These are phyloP conservation scores for Lampris megalopsis DNA, from an alignment of 2,113 vertebrate genomes.

Conservation along the genomic window DNA sequence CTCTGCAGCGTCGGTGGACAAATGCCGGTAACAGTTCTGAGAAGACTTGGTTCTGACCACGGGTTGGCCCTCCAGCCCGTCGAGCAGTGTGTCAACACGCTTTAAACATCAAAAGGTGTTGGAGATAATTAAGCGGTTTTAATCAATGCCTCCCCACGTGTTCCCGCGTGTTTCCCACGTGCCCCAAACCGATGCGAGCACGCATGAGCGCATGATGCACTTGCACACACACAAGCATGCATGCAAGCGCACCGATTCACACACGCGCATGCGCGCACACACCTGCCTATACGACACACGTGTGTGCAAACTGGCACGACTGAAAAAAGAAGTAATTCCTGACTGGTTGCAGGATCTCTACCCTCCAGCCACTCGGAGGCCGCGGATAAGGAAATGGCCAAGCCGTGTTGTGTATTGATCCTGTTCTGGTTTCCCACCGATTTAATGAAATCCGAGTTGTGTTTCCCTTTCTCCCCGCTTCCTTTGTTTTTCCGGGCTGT, in stretches of 20 bases:
- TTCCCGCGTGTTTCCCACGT: too few species aligned
- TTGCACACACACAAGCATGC: neutral
- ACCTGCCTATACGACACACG: neutral
- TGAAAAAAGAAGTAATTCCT: slow-evolving; percentile 16
- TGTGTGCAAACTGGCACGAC: neutral
- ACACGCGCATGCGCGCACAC: too few species aligned
- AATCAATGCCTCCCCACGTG: too few species aligned
- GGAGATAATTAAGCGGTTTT: too few species aligned
- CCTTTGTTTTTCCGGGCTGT: slow-evolving; percentile 53
- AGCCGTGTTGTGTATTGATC: slow-evolving; percentile 56
- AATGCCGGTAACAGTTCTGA: neutral
- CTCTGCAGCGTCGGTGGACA: neutral
- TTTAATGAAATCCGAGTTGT: slow-evolving; percentile 63
- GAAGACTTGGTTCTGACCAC: neutral
- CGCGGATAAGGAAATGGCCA: slow-evolving; percentile 46
- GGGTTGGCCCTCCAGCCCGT: slow-evolving; percentile 26
- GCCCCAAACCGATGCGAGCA: too few species aligned
- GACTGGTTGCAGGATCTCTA: neutral
- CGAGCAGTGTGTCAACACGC: slow-evolving; percentile 4
- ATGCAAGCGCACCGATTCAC: neutral
- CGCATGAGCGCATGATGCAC: too few species aligned
- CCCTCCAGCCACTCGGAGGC: slow-evolving; percentile 26
- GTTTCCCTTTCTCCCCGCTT: slow-evolving; percentile 38
- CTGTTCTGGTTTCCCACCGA: slow-evolving; percentile 49
- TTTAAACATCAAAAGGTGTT: neutral